Evolutionary conservation across 1,140 invertebrate species (phyloP).

Genomic region (Homarus americanus): DNA sequence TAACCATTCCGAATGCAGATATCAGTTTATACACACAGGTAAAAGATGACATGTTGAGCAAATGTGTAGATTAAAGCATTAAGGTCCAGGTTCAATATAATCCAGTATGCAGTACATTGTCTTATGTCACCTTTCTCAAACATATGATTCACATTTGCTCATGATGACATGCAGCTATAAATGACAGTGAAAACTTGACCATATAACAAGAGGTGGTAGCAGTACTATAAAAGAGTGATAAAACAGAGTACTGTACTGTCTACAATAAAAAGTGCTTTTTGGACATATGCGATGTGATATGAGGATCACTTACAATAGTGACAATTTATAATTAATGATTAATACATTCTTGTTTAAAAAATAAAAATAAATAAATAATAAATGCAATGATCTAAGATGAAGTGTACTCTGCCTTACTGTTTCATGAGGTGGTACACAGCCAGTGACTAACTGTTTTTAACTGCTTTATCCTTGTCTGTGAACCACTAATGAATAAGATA

Average conservation of each 20-base stretch:
- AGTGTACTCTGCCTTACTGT: background rate
- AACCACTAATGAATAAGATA: background rate
- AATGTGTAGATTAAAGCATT: slow-evolving; percentile 21
- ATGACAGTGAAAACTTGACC: background rate
- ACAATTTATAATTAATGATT: background rate
- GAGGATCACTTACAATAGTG: background rate
- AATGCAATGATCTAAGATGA: background rate
- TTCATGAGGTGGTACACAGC: background rate
- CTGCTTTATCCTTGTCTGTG: too few species aligned
- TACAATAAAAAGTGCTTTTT: background rate
- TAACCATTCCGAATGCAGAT: slow-evolving; percentile 27
- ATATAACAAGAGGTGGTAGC: background rate
- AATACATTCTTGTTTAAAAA: background rate
- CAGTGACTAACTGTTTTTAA: background rate
- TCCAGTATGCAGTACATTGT: too few species aligned
- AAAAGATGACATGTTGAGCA: slow-evolving; percentile 27
- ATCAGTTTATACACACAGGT: slow-evolving; percentile 16
- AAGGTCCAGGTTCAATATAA: background rate
- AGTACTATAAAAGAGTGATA: background rate
- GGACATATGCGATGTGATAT: slow-evolving; percentile 12
- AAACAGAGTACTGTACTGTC: background rate
- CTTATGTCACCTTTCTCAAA: background rate
- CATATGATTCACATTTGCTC: slow-evolving; percentile 35
- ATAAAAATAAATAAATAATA: too few species aligned
- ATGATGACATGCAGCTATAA: background rate